Base-by-base conservation (phyloP, 2,797 vertebrate species). In the Oryzias sinensis region DNA sequence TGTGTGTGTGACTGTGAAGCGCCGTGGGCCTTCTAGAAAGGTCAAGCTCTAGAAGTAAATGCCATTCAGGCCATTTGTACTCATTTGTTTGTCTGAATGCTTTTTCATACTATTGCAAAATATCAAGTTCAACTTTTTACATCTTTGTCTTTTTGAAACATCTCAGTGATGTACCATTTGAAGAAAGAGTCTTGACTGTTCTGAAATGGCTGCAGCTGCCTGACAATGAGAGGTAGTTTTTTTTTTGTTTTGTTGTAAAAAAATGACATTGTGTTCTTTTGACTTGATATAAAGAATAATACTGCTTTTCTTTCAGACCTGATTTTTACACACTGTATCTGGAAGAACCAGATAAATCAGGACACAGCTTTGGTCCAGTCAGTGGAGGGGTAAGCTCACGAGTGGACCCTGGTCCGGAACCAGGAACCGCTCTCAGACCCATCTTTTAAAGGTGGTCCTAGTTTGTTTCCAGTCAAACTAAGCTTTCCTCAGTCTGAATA, bases 321-420 rank as follows among this genome's bases (percentile, higher is more conserved):
- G 94, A 98, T 86, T 97, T 99, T 91, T 96, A 90, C 90, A 99
- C 96, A 45, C 79, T 99, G 70, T 99, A 98, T 89, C 92, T 99
- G 91, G 96, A 97, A 90, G 97, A 99, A 83, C 97, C 97, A 16
- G 97, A 99, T 88, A 92, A 90, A 65, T 94, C 96, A 43, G 96
- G 97, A 74, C 97, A 98, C 85, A 85, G 0, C 1, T 91, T 87
- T 17, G 96, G 97, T 79, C 97, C 97, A 2, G 87, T 95, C 79
- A 96, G 95, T 62, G 94, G 94, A 1, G 91, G 91, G 87, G 97
- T 99, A 80, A 96, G 95, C 52, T 16, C 43, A 41, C 11, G 4
- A 24, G 18, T 48, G 16, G 4, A 4, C 4, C 0, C 25, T 9
- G 18, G 20, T 22, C 20, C 20, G 20, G 20, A 22, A 22, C 20